These are phyloP conservation scores for Crambe crambe DNA, from an alignment of 37 sponge, comb jelly and placozoan genomes.

Conservation along the genomic window DNA sequence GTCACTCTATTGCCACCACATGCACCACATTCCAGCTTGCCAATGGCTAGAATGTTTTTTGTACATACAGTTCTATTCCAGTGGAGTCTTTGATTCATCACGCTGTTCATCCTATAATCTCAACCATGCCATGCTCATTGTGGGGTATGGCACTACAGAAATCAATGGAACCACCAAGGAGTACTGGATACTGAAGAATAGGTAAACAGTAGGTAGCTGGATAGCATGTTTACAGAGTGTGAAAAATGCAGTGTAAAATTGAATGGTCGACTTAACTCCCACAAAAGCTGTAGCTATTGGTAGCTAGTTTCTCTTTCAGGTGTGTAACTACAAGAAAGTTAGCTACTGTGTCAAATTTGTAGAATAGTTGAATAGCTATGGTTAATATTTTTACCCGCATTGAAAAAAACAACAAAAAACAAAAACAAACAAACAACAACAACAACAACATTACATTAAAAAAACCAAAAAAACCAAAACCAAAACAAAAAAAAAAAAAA, in stretches of 20 bases:
- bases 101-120: constrained; percentile 41
- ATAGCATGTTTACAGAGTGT: no score
- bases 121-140: constrained; percentile 63
- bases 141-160: constrained; percentile 55
- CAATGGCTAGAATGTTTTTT: not conserved
- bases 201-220: constrained; percentile 15
- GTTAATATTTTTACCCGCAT: no score
- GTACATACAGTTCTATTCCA: constrained; percentile 35
- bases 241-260: no score
- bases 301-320: no score
- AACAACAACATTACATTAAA: not conserved
- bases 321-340: no score
- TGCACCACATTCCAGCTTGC: not conserved
- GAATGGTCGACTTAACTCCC: no score
- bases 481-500: not conserved
- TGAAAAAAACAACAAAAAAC: not conserved
- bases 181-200: constrained; percentile 77
- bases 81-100: constrained; percentile 31
- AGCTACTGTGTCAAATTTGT: no score
- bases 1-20: not conserved
- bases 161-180: constrained; percentile 22
- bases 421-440: not conserved
- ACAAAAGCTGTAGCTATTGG: no score
- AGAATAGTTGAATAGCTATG: no score
- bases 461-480: no score